These are phyloP conservation scores for Spilogale gracilis DNA, from an alignment of 2,113 vertebrate genomes.

Conservation along the genomic window DNA sequence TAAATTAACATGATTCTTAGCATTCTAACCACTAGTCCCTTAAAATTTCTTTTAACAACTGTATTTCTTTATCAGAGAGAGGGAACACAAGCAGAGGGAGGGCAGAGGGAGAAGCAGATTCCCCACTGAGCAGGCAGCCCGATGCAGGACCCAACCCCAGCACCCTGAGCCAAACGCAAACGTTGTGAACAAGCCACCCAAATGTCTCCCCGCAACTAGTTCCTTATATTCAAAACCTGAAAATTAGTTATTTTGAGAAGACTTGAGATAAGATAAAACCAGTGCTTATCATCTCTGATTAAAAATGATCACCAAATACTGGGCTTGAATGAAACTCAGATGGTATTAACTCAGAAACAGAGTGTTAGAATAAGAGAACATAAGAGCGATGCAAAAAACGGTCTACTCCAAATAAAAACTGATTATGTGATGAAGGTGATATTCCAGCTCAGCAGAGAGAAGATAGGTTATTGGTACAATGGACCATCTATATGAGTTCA, in stretches of 20 bases:
- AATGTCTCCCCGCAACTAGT: neutral
- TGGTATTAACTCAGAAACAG: neutral
- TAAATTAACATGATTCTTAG: conserved; percentile 26
- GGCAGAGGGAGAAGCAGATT: too few species aligned
- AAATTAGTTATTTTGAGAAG: neutral
- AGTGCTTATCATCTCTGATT: neutral
- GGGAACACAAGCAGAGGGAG: too few species aligned
- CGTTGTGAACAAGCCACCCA: neutral
- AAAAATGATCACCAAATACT: neutral
- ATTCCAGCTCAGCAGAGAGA: neutral
- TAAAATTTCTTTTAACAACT: neutral
- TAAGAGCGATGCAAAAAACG: neutral
- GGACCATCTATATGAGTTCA: neutral
- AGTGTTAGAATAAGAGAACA: neutral
- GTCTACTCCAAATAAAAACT: neutral
- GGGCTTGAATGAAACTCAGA: neutral
- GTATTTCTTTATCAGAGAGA: too few species aligned
- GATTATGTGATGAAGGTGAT: neutral
- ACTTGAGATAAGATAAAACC: conserved; percentile 35
- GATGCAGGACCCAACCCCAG: too few species aligned
- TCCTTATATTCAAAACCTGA: neutral
- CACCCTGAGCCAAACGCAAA: neutral
- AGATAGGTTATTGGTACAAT: neutral
- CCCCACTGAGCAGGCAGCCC: too few species aligned
- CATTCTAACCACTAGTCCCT: neutral